Conservation (phyloP, 2,797 vertebrate genomes). For the Schizopygopsis pylzovi region DNA sequence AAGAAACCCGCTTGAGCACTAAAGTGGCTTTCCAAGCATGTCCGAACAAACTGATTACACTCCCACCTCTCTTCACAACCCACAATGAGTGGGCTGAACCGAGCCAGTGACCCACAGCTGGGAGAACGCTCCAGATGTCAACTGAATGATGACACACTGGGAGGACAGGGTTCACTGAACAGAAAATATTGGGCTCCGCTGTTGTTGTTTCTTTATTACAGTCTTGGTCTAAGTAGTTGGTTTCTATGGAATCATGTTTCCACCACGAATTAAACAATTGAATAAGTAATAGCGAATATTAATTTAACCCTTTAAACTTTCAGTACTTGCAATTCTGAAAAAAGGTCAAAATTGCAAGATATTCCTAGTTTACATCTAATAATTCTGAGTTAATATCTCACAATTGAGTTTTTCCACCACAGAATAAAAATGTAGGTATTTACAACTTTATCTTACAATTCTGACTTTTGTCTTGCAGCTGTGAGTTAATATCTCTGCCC, state of each 20-base stretch:
- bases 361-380: not conserved
- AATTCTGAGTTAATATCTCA: too few species aligned
- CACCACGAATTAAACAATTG: not conserved
- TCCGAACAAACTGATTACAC: conserved; percentile 31
- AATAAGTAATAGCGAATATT: not conserved
- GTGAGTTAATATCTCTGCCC: too few species aligned
- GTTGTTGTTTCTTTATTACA: not conserved
- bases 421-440: too few species aligned
- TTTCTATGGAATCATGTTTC: not conserved
- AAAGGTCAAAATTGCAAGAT: too few species aligned
- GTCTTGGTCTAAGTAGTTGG: not conserved
- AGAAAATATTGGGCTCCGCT: not conserved
- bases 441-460: too few species aligned
- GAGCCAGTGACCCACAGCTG: conserved; percentile 38
- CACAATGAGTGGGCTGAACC: conserved; percentile 28
- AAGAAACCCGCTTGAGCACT: conserved; percentile 33
- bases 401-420: too few species aligned
- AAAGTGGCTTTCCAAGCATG: conserved; percentile 39
- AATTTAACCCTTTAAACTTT: not conserved
- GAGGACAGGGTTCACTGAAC: not conserved
- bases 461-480: too few species aligned
- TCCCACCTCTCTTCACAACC: conserved; percentile 2
- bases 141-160: not conserved
- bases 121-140: conserved; percentile 11
- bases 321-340: not conserved